These are phyloP conservation scores for Hippasteria phrygiana DNA, from an alignment of 53 echinoderm and acorn worm genomes.

Conservation along the genomic window DNA sequence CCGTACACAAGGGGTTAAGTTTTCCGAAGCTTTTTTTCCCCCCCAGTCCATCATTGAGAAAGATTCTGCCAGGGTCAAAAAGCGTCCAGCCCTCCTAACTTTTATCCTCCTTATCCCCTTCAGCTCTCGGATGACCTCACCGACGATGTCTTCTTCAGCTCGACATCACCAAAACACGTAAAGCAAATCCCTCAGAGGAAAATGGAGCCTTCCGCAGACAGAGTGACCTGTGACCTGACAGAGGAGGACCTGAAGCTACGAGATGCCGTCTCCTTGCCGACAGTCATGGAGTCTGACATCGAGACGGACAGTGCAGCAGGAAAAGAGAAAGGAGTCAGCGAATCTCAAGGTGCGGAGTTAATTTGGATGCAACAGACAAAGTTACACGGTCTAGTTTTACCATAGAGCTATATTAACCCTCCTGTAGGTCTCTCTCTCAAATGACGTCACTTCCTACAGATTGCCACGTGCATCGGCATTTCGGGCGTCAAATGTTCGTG, in stretches of 20 bases:
- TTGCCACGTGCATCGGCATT: too few relatives aligned
- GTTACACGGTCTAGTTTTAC: too few relatives aligned
- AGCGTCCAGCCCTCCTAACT: too few relatives aligned
- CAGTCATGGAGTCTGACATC: conserved; percentile 62
- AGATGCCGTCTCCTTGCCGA: conserved; percentile 70
- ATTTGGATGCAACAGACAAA: background rate
- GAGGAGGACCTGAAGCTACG: conserved; percentile 68
- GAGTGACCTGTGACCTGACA: conserved; percentile 33
- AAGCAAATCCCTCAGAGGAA: conserved; percentile 47
- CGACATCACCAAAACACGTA: conserved; percentile 85
- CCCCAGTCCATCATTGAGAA: too few relatives aligned
- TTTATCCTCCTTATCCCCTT: background rate
- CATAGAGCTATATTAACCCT: too few relatives aligned
- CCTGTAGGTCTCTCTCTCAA: too few relatives aligned
- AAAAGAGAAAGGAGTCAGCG: background rate
- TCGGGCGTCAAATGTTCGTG: too few relatives aligned
- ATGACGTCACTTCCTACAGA: too few relatives aligned
- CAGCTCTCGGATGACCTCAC: conserved; percentile 87
- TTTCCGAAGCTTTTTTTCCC: too few relatives aligned
- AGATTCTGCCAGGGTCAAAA: too few relatives aligned
- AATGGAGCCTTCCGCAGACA: conserved; percentile 58
- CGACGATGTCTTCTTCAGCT: conserved; percentile 97
- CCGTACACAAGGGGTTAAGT: too few relatives aligned
- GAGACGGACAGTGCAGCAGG: conserved; percentile 34
- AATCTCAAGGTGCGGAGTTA: background rate